These are phyloP conservation scores for Mus pahari DNA, from an alignment of 2,113 vertebrate genomes.

Conservation along the genomic window DNA sequence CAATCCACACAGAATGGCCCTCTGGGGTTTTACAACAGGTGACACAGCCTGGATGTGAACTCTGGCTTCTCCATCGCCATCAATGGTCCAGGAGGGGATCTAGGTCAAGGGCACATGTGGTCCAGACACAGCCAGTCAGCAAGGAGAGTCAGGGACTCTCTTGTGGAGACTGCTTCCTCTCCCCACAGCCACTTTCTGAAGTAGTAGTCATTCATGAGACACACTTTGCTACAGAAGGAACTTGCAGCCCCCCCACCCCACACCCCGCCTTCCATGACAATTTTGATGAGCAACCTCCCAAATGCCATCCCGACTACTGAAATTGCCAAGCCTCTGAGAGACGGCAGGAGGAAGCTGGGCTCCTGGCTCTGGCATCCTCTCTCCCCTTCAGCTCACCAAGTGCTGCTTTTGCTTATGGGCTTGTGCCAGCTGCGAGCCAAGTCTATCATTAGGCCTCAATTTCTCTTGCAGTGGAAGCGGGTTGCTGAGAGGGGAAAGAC, in stretches of 20 bases:
- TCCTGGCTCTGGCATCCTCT: neutral
- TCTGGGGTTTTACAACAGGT: neutral
- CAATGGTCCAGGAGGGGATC: accelerated
- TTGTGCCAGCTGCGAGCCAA: accelerated
- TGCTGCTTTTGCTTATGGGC: neutral
- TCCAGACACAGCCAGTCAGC: neutral
- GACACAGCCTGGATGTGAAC: neutral
- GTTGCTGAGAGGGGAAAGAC: neutral
- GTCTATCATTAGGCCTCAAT: neutral
- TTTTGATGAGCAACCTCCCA: neutral
- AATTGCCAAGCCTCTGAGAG: neutral
- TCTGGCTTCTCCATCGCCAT: neutral
- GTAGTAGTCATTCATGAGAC: neutral
- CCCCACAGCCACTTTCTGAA: neutral
- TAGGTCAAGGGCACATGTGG: accelerated
- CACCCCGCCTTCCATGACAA: neutral
- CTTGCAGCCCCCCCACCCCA: neutral
- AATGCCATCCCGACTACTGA: neutral
- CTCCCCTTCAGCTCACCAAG: accelerated
- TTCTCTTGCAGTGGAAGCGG: neutral
- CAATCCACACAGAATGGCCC: neutral
- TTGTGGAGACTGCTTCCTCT: neutral
- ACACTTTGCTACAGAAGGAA: neutral
- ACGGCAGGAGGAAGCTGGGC: accelerated
- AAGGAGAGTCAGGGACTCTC: accelerated